These are phyloP conservation scores for Nerophis ophidion DNA, from an alignment of 2,113 vertebrate genomes.

Conservation along the genomic window DNA sequence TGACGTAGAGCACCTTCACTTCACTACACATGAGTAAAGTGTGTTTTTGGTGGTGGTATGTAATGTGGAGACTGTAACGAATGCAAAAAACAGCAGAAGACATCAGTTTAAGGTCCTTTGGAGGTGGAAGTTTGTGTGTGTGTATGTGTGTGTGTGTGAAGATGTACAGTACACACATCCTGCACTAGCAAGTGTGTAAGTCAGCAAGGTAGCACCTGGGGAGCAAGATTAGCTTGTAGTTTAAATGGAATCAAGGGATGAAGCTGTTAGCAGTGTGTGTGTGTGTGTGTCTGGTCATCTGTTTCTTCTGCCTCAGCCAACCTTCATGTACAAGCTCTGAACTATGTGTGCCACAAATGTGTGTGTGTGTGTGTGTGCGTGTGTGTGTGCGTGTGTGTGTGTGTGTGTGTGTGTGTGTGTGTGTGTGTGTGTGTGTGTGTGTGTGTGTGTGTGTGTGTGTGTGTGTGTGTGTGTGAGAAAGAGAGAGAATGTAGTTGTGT, in stretches of 20 bases:
- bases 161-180: not conserved
- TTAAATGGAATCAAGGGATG: conserved; percentile 49
- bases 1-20: conserved; percentile 23
- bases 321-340: conserved; percentile 51
- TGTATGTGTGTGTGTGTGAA: conserved; percentile 8
- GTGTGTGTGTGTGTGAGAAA: conserved; percentile 9
- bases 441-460: not conserved
- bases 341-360: conserved; percentile 31
- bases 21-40: conserved; percentile 16
- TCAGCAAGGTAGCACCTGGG: conserved; percentile 62
- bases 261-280: conserved; percentile 50
- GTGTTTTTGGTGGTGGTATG: conserved; percentile 26
- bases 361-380: conserved; percentile 25
- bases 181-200: conserved; percentile 15
- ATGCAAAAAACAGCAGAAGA: conserved; percentile 46
- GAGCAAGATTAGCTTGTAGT: conserved; percentile 53
- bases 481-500: conserved; percentile 33
- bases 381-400: conserved; percentile 20
- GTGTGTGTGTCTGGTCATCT: conserved; percentile 26
- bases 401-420: conserved; percentile 20
- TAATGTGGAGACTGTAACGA: conserved; percentile 35
- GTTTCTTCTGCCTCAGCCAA: conserved; percentile 47
- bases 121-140: conserved; percentile 13
- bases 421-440: conserved; percentile 21
- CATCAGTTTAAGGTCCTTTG: conserved; percentile 50